These are phyloP conservation scores for Nipponia nippon DNA, from an alignment of 2,113 vertebrate species.

Conservation along the genomic window DNA sequence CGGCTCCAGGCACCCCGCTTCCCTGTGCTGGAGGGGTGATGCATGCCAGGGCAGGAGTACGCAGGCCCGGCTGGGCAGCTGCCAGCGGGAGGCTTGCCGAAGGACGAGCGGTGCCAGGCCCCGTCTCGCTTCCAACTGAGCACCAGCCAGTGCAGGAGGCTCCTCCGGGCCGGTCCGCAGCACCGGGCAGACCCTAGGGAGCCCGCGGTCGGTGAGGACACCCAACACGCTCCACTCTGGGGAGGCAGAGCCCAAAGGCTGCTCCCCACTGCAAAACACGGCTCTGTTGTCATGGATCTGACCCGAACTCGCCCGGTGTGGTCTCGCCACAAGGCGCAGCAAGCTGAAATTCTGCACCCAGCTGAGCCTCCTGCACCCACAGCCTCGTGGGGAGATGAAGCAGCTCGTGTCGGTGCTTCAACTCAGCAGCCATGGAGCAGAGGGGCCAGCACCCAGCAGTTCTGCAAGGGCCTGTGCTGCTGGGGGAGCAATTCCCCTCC, in stretches of 20 bases:
- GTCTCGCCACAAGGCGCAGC: neutral
- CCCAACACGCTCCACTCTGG: neutral
- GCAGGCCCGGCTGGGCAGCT: neutral
- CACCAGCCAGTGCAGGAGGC: neutral
- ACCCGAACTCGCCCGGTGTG: neutral
- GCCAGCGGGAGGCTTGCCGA: neutral
- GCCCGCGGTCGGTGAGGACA: neutral
- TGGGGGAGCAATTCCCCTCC: neutral
- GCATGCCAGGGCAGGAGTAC: neutral
- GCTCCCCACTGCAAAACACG: neutral
- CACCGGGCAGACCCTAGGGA: neutral
- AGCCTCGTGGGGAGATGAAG: neutral
- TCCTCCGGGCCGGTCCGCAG: neutral
- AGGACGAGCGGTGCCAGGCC: neutral
- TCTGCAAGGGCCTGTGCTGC: neutral
- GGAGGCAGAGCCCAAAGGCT: neutral
- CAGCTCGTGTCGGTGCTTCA: neutral
- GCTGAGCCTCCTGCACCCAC: neutral
- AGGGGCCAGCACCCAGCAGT: neutral
- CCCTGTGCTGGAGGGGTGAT: neutral
- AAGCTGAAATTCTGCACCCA: neutral
- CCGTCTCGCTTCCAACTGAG: neutral
- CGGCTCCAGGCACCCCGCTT: neutral
- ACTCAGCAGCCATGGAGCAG: neutral
- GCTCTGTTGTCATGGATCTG: conserved; percentile 3